Base-by-base conservation (phyloP, 2,113 vertebrate genomes). In the Sterna hirundo region DNA sequence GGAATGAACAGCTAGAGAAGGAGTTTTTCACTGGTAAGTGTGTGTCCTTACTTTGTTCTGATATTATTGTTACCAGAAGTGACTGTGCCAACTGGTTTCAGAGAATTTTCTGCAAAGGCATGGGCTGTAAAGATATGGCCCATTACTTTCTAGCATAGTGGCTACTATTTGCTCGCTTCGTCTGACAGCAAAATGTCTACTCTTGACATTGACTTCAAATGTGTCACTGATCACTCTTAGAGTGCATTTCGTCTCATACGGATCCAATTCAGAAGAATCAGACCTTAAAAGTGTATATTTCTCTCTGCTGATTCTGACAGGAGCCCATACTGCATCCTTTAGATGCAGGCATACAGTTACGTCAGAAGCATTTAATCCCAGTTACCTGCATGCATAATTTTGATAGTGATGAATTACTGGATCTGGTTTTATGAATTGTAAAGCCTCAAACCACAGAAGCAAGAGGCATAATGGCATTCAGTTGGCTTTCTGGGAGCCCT, bases 1-100 rank as follows among this genome's bases (percentile, higher is more conserved):
- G 98, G 98, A 97, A 97, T 26, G 82, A 97, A 10, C 71, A 97
- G 83, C 89, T 98, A 15, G 98, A 98, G 81, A 98, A 96, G 17
- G 98, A 98, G 72, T 83, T 98, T 89, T 98, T 98, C 90, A 97
- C 92, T 96, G 98, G 98, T 98, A 96, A 97, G 97, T 91, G 21
- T 68, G 7, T 54, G 15, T 57, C 51, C 9, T 69, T 87, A 64
- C 54, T 83, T 90, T 90, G 40, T 70, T 91, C 61, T 82, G 29
- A 22, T 51, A 9, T 21, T 47, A 15, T 40, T 71, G 58, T 84
- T 87, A 32, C 13, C 30, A 68, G 75, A 94, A 69, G 38, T 13
- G 6, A 40, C 70, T 64, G 34, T 70, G 47, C 42, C 38, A 40
- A 66, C 27, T 68, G 27, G 18, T 78, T 91, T 78, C 25, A 68